Base-by-base conservation (phyloP, 1,140 invertebrate species). In the Colletes latitarsis region DNA sequence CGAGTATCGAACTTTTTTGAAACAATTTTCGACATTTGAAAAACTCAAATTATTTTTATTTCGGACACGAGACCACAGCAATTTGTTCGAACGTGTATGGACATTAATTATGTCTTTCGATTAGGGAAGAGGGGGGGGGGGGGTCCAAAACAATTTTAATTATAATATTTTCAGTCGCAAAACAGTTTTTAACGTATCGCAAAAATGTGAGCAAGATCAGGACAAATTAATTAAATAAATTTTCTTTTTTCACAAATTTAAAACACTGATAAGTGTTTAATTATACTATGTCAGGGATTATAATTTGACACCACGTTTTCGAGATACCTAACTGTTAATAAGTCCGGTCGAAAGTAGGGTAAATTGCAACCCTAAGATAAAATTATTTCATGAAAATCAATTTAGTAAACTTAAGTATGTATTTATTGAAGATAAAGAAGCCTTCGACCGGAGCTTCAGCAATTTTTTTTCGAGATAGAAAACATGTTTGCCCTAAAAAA, bases 341-440 rank as follows among this genome's bases (percentile, higher is more conserved):
- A n/a, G 14, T 76, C 72, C 62, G 46, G 46, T 75, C 49, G n/a
- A 52, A 41, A 8, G 4, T 62, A 62, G 30, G 8, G n/a, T 77
- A 70, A 70, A 62, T 77, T 43, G 43, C 41, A 57, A 9, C 6
- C 55, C 57, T 52, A 39, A 21, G 67, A 64, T 55, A 75, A 55
- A 17, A 30, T 30, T 30, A 30, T 30, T 30, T 30, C 30, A 30
- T 30, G 30, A 30, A 30, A 30, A 30, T 30, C 30, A 30, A 30
- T 30, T 30, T 30, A 30, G 2, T 30, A 30, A 30, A 30, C 30
- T 30, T 30, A 30, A 2, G 0, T 30, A 30, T 30, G 30, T 30
- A 30, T 30, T 30, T 30, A 30, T 30, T 30, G 30, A 30, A 30
- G 30, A 30, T 30, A 30, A 30, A 58, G 76, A 62, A 53, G 55